Percentiles rank a stretch among this genome's conserved stretches.
Evolutionary conservation across 2,113 vertebrate species (phyloP).

Genomic region (Thalassoma bifasciatum): DNA sequence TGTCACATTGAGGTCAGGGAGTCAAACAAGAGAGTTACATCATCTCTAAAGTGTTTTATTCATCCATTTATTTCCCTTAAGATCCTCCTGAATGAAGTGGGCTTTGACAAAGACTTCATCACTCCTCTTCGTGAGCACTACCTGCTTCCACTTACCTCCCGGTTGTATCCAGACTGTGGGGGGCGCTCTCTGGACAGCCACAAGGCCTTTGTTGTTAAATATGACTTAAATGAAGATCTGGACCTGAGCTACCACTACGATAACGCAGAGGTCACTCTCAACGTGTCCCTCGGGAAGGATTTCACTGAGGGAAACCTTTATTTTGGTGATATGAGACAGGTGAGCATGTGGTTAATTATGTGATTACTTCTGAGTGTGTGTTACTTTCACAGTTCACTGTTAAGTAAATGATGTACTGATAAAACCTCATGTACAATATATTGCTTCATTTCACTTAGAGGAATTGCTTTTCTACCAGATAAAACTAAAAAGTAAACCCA

Average conservation of each 20-base stretch:
- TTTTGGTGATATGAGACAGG: slow-evolving; percentile 93
- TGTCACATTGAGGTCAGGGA: not conserved
- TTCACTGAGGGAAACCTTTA: slow-evolving; percentile 94
- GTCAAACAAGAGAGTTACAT: not conserved
- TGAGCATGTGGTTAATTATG: slow-evolving; percentile 55
- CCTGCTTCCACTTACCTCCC: slow-evolving; percentile 83
- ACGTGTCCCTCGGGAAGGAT: slow-evolving; percentile 90
- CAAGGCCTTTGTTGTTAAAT: slow-evolving; percentile 94
- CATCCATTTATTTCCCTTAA: slow-evolving; percentile 23
- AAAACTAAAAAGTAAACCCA: no score
- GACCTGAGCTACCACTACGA: slow-evolving; percentile 94
- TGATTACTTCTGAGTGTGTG: no score
- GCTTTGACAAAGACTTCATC: slow-evolving; percentile 90
- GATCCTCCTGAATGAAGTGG: slow-evolving; percentile 90
- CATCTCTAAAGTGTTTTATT: not conserved
- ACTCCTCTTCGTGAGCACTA: slow-evolving; percentile 90
- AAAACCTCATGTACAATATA: no score
- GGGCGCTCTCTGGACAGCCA: slow-evolving; percentile 91
- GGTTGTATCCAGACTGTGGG: slow-evolving; percentile 91
- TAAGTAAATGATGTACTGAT: no score
- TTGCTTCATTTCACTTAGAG: no score
- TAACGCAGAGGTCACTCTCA: slow-evolving; percentile 95
- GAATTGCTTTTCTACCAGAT: no score
- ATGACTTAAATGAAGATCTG: slow-evolving; percentile 86
- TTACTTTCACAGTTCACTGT: no score